Conservation (phyloP, 2,113 vertebrate genomes). For the Bothrops jararaca region DNA sequence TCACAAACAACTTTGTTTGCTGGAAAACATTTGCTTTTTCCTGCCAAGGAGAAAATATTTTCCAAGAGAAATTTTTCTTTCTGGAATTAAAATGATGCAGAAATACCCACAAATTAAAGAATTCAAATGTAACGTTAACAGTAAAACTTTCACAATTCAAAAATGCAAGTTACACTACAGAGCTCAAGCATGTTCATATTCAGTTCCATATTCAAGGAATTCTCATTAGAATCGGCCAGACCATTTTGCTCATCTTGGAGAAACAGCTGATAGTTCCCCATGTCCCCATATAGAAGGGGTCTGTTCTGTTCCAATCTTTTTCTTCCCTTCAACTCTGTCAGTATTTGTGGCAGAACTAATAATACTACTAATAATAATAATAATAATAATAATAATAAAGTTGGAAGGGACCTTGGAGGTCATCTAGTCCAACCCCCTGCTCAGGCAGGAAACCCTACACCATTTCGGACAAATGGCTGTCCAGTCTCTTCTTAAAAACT, state of each 20-base stretch:
- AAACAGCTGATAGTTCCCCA: neutral
- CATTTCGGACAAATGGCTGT: no score
- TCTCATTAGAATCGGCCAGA: neutral
- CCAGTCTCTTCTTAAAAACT: no score
- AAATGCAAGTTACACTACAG: neutral
- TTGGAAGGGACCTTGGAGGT: no score
- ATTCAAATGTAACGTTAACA: neutral
- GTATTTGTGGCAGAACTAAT: neutral
- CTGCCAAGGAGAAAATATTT: neutral
- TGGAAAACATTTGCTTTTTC: no score
- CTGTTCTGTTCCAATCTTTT: neutral
- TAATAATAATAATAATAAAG: no score
- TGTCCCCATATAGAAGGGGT: neutral
- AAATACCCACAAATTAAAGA: neutral
- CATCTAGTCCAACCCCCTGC: no score
- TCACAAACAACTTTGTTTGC: no score
- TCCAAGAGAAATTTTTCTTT: neutral
- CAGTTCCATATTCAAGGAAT: no score
- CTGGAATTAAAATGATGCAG: neutral
- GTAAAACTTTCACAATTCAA: neutral
- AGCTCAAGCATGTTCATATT: neutral
- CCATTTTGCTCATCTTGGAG: no score
- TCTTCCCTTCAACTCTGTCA: neutral
- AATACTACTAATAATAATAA: no score
- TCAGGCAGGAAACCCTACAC: no score